These are phyloP conservation scores for Tetrax tetrax DNA, from an alignment of 2,113 vertebrate species.

Conservation along the genomic window DNA sequence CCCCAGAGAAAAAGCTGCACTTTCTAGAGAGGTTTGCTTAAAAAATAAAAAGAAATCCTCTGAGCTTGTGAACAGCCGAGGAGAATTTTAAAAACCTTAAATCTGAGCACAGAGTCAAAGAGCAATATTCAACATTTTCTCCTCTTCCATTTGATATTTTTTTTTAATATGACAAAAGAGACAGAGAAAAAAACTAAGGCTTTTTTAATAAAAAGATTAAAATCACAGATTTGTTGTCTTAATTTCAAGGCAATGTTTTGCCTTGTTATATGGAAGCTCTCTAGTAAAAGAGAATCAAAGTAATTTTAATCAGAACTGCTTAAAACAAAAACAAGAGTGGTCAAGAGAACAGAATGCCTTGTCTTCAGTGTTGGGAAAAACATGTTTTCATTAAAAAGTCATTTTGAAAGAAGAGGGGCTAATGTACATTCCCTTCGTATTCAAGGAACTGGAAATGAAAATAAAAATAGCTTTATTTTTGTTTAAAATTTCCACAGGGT, in stretches of 20 bases:
- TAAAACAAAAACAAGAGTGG: neutral
- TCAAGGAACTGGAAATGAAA: conserved; percentile 14
- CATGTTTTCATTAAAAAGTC: neutral
- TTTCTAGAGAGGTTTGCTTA: conserved; percentile 45
- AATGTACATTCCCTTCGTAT: neutral
- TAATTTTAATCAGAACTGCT: neutral
- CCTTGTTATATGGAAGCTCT: neutral
- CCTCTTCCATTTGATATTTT: neutral
- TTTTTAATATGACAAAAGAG: neutral
- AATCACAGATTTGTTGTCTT: neutral
- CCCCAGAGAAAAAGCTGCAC: conserved; percentile 39
- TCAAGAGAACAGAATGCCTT: neutral
- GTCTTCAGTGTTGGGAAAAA: neutral
- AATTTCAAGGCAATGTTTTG: neutral
- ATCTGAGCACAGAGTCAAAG: neutral
- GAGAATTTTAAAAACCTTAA: conserved; percentile 20
- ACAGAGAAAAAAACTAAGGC: neutral
- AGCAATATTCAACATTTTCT: neutral
- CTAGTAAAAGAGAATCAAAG: neutral
- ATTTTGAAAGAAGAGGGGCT: neutral
- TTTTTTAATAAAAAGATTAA: neutral
- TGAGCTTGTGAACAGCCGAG: conserved; percentile 25
- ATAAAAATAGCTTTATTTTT: conserved; percentile 41
- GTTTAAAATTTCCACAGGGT: neutral
- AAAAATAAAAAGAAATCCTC: conserved; percentile 53